Percentiles rank a stretch among this genome's conserved stretches.
These are phyloP conservation scores for Lasiurus borealis DNA, from an alignment of 2,113 vertebrate genomes.

Conservation along the genomic window DNA sequence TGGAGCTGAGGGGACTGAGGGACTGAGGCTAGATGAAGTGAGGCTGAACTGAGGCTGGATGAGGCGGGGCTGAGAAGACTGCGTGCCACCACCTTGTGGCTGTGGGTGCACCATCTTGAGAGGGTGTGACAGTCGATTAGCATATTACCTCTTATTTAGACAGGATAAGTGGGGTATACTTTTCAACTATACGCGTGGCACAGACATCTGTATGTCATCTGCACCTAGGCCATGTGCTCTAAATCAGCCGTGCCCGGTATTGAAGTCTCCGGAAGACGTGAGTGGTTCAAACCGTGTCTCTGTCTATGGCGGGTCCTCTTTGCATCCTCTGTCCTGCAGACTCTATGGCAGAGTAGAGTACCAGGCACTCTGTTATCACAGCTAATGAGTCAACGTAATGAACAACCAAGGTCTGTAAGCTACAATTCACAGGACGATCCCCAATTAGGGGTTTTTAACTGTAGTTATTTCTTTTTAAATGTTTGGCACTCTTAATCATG, in stretches of 20 bases:
- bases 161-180: neutral
- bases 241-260: neutral
- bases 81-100: too few species aligned
- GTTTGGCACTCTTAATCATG: neutral
- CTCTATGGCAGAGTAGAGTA: neutral
- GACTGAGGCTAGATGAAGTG: too few species aligned
- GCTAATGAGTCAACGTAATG: neutral
- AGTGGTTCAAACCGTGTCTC: neutral
- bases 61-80: too few species aligned
- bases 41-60: too few species aligned
- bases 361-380: neutral
- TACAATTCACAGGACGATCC: neutral
- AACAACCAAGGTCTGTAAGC: neutral
- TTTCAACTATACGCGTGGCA: neutral
- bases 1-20: too few species aligned
- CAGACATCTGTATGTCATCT: neutral
- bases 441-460: neutral
- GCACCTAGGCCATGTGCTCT: neutral
- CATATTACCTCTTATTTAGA: too few species aligned
- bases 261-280: neutral
- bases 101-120: too few species aligned
- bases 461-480: neutral
- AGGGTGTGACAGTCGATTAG: too few species aligned
- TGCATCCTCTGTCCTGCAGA: neutral
- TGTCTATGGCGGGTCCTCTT: neutral